Conservation (phyloP, 2,113 vertebrate species). For the Phainopepla nitens region DNA sequence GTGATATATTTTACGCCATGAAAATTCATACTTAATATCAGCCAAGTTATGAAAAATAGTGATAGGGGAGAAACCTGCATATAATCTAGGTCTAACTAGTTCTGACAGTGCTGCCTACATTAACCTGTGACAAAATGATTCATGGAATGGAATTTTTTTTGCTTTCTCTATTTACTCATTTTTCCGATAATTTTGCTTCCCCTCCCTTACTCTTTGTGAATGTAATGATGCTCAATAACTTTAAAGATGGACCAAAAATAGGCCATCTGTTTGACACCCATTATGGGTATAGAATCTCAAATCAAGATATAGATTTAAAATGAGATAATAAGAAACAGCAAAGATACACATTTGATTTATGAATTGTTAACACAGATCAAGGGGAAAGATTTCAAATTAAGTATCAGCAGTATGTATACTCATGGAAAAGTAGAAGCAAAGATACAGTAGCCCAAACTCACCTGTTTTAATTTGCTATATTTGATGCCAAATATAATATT, state of each 20-base stretch:
- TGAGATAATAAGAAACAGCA: background rate
- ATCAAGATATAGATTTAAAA: background rate
- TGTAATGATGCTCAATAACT: fast-evolving
- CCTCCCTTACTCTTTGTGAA: background rate
- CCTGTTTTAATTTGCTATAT: background rate
- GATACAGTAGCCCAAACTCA: background rate
- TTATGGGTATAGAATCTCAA: background rate
- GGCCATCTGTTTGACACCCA: background rate
- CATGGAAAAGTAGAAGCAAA: background rate
- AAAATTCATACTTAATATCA: background rate
- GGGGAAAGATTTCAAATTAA: background rate
- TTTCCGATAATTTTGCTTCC: background rate
- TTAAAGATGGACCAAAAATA: background rate
- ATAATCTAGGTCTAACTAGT: background rate
- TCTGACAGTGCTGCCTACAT: background rate
- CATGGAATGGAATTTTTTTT: background rate
- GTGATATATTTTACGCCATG: background rate
- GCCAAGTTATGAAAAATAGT: background rate
- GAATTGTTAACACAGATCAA: background rate
- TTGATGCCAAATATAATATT: background rate
- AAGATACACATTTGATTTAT: background rate
- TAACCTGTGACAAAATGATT: background rate
- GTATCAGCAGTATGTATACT: background rate
- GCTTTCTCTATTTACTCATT: background rate
- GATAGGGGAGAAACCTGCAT: background rate